Conservation (phyloP, 2,888 invertebrate genomes). For the Caenorhabditis sp. region DNA sequence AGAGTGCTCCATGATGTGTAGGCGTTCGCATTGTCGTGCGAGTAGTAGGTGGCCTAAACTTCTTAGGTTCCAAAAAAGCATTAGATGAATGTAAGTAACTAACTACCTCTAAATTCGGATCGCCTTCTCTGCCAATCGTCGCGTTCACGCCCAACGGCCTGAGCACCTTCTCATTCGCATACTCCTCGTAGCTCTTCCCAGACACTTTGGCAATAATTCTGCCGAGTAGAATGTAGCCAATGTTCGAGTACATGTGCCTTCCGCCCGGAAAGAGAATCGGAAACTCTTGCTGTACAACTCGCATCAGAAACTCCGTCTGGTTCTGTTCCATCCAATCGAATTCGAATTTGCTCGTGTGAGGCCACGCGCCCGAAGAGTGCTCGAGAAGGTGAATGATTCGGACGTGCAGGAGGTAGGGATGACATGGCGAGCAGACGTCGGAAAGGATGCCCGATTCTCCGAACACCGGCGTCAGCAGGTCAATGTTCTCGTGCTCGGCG, state of each 20-base stretch:
- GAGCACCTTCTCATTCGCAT: conserved; percentile 49
- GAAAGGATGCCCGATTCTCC: conserved; percentile 56
- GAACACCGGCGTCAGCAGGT: conserved; percentile 56
- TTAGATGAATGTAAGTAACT: not conserved
- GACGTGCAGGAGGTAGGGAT: conserved; percentile 49
- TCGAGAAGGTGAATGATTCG: conserved; percentile 62
- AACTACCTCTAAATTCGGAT: conserved; percentile 26
- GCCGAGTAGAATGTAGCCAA: conserved; percentile 68
- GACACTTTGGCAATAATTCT: conserved; percentile 66
- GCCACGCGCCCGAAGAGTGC: conserved; percentile 67
- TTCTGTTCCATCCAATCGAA: conserved; percentile 63
- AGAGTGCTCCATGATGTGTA: conserved; percentile 69
- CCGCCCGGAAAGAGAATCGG: conserved; percentile 54
- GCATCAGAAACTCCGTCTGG: conserved; percentile 61
- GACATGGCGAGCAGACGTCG: conserved; percentile 51
- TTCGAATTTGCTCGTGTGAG: conserved; percentile 63
- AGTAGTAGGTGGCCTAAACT: conserved; percentile 67
- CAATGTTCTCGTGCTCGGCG: conserved; percentile 45
- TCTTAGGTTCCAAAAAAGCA: not conserved
- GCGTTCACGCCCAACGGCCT: conserved; percentile 59
- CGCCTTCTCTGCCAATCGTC: conserved; percentile 55
- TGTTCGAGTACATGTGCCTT: conserved; percentile 66
- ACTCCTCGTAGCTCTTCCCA: conserved; percentile 60
- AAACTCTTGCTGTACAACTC: conserved; percentile 48
- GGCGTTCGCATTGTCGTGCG: conserved; percentile 72